Base-by-base conservation (phyloP, 2,113 vertebrate species). In the Lucifuga dentata region DNA sequence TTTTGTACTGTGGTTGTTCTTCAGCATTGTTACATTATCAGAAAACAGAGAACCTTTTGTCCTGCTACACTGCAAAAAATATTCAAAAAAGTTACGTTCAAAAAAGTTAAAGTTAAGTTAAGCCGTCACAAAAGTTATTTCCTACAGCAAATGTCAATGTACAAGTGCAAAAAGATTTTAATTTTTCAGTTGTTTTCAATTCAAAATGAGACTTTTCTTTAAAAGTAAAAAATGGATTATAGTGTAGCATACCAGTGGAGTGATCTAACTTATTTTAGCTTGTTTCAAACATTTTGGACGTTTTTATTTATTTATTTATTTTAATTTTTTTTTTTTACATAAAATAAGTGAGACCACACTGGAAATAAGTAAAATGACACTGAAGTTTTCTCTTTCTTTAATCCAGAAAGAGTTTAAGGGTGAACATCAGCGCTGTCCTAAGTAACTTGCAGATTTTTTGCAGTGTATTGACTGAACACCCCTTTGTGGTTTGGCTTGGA, bases 41-140 rank as follows among this genome's bases (percentile, higher is more conserved):
- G 10, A 38, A 9, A 56, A 56, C 33, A 29, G n/a, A 17, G 52
- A 66, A 60, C 81, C 19, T 60, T 63, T 20, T 84, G 72, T 82
- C 12, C 81, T 40, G 3, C 8, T 21, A 44, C 72, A 64, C 36
- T 50, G n/a, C 50, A 60, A 65, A 17, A 59, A 58, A 58, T 56
- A 11, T 35, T 8, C 33, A 17, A 13, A 40, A 40, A 23, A 56
- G 3, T 3, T 2, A n/a, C n/a, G n/a, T n/a, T n/a, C n/a, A n/a
- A n/a, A n/a, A n/a, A n/a, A n/a, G n/a, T 29, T 29, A 29, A 29
- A 29, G 26, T 29, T 29, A 29, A 29, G n/a, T n/a, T n/a, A n/a
- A n/a, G n/a, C n/a, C n/a, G n/a, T n/a, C n/a, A n/a, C n/a, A n/a
- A 29, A 29, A 29, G 26, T 29, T 3, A 35, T 7, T 29, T 11